Conservation (phyloP, 2,888 invertebrate species). For the Orthosia cruda region DNA sequence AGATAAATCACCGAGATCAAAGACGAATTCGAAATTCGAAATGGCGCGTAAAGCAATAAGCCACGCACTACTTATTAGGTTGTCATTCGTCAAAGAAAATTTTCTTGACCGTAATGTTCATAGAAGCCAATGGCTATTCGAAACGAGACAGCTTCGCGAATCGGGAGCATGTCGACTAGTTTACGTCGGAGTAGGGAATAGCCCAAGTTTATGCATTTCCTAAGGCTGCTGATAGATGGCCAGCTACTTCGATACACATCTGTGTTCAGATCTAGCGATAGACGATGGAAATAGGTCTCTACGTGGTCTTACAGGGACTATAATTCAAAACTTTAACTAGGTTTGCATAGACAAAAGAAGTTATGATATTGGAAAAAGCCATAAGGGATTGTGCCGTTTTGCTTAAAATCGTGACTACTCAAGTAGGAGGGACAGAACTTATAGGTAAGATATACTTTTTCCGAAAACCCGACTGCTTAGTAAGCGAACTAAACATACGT, state of each 20-base stretch:
- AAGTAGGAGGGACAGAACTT: not conserved
- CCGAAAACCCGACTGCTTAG: too few relatives aligned
- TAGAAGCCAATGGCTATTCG: constrained; percentile 27
- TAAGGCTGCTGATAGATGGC: constrained; percentile 43
- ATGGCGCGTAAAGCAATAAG: constrained; percentile 19
- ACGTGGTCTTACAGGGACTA: constrained; percentile 39
- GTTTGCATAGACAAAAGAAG: not conserved
- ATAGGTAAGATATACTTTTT: too few relatives aligned
- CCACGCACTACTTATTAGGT: constrained; percentile 17
- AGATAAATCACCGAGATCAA: not conserved
- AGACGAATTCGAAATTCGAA: constrained; percentile 2
- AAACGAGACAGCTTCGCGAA: constrained; percentile 27
- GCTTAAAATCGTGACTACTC: not conserved
- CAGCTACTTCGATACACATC: constrained; percentile 37
- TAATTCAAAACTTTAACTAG: constrained; percentile 35
- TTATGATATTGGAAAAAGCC: constrained; percentile 1
- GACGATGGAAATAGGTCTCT: constrained; percentile 18
- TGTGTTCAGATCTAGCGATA: constrained; percentile 10
- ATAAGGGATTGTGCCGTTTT: not conserved
- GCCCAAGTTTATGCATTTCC: constrained; percentile 37
- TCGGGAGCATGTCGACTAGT: constrained; percentile 44
- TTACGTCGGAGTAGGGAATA: constrained; percentile 38
- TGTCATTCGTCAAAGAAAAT: constrained; percentile 14
- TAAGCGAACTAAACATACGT: too few relatives aligned
- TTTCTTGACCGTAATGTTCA: constrained; percentile 32